phyloP scores from a whole-genome alignment of 2,113 vertebrate genomes.

The Lathamus discolor region DNA sequence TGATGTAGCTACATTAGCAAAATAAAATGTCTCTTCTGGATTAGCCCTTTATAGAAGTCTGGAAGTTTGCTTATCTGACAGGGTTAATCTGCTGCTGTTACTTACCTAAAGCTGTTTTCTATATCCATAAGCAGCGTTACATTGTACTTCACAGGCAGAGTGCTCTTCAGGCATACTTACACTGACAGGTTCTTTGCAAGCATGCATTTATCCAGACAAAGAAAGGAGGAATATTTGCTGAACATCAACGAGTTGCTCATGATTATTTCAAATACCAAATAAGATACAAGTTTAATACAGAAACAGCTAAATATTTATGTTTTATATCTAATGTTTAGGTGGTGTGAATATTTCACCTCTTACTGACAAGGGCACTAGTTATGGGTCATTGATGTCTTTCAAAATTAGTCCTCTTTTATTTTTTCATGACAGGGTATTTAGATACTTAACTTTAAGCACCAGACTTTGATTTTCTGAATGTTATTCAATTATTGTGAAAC shows the following conservation, averaged over 20 bases:
- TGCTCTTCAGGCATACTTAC: not conserved
- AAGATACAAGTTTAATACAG: not conserved
- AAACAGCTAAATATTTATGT: not conserved
- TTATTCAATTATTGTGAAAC: not conserved
- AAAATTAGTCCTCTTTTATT: not conserved
- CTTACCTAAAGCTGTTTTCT: not conserved
- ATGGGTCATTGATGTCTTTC: not conserved
- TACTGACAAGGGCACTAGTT: not conserved
- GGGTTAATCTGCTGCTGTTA: not conserved
- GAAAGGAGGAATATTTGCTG: not conserved
- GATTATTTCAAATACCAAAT: slow-evolving; percentile 10
- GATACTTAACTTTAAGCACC: not conserved
- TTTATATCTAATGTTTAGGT: not conserved
- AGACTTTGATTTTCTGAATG: not conserved
- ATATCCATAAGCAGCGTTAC: not conserved
- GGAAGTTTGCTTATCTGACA: not conserved
- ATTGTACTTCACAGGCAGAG: not conserved
- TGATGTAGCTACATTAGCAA: not conserved
- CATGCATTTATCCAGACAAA: not conserved
- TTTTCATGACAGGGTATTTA: not conserved
- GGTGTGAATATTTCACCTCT: not conserved
- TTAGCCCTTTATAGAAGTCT: not conserved
- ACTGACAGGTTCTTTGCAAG: not conserved
- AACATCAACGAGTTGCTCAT: not conserved
- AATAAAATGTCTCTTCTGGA: not conserved